Base-by-base conservation (phyloP, 1,140 invertebrate species). In the Aleiodes sp. region DNA sequence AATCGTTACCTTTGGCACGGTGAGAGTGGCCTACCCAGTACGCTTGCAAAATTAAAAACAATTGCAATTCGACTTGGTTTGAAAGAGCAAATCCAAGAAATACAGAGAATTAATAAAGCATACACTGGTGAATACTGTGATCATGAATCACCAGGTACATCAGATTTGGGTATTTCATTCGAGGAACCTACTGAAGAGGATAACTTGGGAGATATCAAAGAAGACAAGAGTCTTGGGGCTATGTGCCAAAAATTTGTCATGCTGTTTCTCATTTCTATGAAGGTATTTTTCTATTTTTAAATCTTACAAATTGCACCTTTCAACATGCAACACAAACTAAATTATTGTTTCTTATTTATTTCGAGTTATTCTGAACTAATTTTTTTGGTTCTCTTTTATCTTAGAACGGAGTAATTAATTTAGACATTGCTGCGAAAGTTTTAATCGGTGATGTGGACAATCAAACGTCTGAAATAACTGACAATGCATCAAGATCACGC, bases 161-260 rank as follows among this genome's bases (percentile, higher is more conserved):
- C 57, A 26, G 46, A 64, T 39, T 33, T 21, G 16, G 59, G 63
- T 16, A 77, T 74, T 66, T 67, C 73, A 41, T 69, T 70, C 16
- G 73, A 76, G 21, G 73, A 72, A 28, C 60, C 64, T 19, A 26
- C 43, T 39, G 73, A 75, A 1, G 70, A 75, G 14, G 71, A 74
- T 33, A 62, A 21, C 62, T 52, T 72, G 71, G 41, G 60, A 10
- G 73, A 75, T 26, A 64, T 72, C 14, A 75, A 75, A 68, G 82
- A 84, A 70, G 85, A 92, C 70, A 91, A 91, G 75, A 91, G 91
- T 39, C 79, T 92, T 21, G 91, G 91, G 41, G 87, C 91, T 14
- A 88, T 92, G 83, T 91, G 91, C 70, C 90, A 91, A 76, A 91
- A 91, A 77, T 93, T 93, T 82, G 82, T 92, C 0, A 92, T 92